Evolutionary conservation across 2,797 vertebrate genomes (phyloP).

Genomic region (Sternarchorhynchus goeldii): DNA sequence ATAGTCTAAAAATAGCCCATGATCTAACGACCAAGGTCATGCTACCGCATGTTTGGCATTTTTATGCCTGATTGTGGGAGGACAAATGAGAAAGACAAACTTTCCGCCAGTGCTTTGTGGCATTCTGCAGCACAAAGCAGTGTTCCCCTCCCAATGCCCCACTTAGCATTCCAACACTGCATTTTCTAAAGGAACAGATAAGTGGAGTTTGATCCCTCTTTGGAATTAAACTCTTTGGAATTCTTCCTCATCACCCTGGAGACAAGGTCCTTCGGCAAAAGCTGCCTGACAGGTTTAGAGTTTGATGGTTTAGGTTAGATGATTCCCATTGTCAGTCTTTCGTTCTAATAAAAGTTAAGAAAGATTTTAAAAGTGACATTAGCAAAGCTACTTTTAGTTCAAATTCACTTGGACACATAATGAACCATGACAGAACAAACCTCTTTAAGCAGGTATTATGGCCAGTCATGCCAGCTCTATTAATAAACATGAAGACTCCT

Average conservation of each 20-base stretch:
- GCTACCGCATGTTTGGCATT: slow-evolving; percentile 71
- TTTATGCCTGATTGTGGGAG: slow-evolving; percentile 64
- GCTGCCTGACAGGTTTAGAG: slow-evolving; percentile 19
- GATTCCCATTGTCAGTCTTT: neutral
- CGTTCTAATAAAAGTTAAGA: neutral
- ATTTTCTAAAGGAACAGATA: slow-evolving; percentile 42
- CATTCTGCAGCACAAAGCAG: slow-evolving; percentile 52
- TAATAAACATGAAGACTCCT: neutral
- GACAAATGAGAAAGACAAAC: slow-evolving; percentile 42
- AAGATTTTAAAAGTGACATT: neutral
- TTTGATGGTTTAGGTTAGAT: no score
- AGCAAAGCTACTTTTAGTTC: neutral
- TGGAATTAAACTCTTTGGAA: slow-evolving; percentile 39
- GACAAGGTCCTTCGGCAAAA: slow-evolving; percentile 25
- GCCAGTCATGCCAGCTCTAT: neutral
- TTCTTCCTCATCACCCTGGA: slow-evolving; percentile 39
- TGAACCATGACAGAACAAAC: neutral
- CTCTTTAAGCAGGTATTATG: neutral
- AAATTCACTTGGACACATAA: neutral
- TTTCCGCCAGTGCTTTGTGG: slow-evolving; percentile 40
- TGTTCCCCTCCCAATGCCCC: slow-evolving; percentile 44
- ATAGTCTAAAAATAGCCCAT: slow-evolving; percentile 67
- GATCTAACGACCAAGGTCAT: slow-evolving; percentile 62
- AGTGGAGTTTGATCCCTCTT: slow-evolving; percentile 29
- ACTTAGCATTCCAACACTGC: slow-evolving; percentile 50